phyloP scores from a whole-genome alignment of 2,888 invertebrate genomes.

The Drosophila koepferae region DNA sequence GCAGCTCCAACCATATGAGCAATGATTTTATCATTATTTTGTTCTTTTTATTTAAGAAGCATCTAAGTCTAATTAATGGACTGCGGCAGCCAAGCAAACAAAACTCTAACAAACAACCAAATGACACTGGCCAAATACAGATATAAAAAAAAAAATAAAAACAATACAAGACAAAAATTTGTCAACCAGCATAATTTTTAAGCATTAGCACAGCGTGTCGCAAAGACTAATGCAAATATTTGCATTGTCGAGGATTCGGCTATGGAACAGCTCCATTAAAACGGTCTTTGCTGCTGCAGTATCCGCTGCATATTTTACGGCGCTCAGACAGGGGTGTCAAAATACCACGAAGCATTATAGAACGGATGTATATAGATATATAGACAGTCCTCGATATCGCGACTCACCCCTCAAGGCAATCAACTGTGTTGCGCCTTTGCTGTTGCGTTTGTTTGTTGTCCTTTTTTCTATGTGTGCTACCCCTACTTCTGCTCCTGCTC shows the following conservation, averaged over 20 bases:
- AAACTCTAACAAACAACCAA: constrained; percentile 20
- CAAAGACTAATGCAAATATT: constrained; percentile 67
- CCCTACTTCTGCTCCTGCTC: background rate
- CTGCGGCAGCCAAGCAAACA: constrained; percentile 55
- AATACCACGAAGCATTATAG: constrained; percentile 48
- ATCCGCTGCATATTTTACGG: constrained; percentile 69
- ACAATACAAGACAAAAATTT: constrained; percentile 50
- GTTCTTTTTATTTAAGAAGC: constrained; percentile 12
- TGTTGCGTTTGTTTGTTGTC: constrained; percentile 71
- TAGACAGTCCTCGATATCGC: background rate
- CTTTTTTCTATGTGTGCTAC: constrained; percentile 58
- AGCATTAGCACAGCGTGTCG: constrained; percentile 65
- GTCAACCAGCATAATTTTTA: constrained; percentile 83
- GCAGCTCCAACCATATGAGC: background rate
- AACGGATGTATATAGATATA: background rate
- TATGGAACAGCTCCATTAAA: constrained; percentile 65
- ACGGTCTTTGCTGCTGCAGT: constrained; percentile 38
- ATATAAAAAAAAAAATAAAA: constrained; percentile 20
- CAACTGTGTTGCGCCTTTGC: constrained; percentile 39
- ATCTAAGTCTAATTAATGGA: constrained; percentile 71
- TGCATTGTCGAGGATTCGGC: constrained; percentile 60
- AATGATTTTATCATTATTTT: constrained; percentile 24
- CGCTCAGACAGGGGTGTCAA: constrained; percentile 79
- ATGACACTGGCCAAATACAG: constrained; percentile 10
- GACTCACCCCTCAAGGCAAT: constrained; percentile 13